Evolutionary conservation across 2,888 invertebrate genomes (phyloP).

Genomic region (Balanococcus diminutus): DNA sequence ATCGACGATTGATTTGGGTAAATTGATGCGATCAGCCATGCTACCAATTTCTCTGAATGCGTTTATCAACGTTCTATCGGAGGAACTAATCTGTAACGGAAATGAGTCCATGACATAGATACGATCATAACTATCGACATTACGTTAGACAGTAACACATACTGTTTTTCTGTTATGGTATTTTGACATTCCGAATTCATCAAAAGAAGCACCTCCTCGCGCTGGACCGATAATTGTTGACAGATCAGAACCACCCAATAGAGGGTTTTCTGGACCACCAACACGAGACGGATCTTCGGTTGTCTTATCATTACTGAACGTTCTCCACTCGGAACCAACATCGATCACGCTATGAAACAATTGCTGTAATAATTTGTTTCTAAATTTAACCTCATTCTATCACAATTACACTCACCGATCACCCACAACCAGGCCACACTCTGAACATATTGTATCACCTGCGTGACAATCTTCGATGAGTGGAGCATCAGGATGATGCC

Average conservation of each 20-base stretch:
- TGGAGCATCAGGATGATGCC: constrained; percentile 92
- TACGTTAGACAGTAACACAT: constrained; percentile 53
- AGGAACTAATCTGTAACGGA: constrained; percentile 86
- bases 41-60: constrained; percentile 96
- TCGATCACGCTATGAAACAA: constrained; percentile 84
- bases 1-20: constrained; percentile 96
- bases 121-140: background rate
- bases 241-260: constrained; percentile 92
- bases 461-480: constrained; percentile 89
- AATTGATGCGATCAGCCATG: constrained; percentile 97
- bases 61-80: constrained; percentile 92
- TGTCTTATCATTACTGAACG: constrained; percentile 97
- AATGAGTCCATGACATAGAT: background rate
- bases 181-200: constrained; percentile 76
- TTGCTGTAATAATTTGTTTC: background rate
- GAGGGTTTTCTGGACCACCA: constrained; percentile 97
- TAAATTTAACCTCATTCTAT: background rate
- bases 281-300: constrained; percentile 97
- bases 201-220: constrained; percentile 81
- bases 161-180: constrained; percentile 71
- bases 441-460: constrained; percentile 98
- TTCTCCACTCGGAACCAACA: constrained; percentile 99
- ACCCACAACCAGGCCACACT: constrained; percentile 99
- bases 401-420: constrained; percentile 76
- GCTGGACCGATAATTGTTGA: constrained; percentile 91